phyloP scores from a whole-genome alignment of 2,113 vertebrate genomes.

The Neoarius graeffei region DNA sequence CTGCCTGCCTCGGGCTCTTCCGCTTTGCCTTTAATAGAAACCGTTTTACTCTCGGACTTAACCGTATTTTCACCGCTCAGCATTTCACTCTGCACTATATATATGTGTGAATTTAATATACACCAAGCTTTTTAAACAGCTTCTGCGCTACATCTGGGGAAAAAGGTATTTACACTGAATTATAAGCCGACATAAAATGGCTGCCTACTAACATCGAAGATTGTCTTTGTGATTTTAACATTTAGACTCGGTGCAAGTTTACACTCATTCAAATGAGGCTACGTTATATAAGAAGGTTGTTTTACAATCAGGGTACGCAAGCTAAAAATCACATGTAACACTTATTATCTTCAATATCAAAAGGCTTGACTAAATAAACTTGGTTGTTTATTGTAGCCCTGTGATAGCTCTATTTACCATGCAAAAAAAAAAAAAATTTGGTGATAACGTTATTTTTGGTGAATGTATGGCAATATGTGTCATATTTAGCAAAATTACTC shows the following conservation, averaged over 20 bases:
- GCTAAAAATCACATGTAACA: too few relatives aligned
- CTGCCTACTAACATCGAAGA: slow-evolving; percentile 9
- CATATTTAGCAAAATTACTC: too few relatives aligned
- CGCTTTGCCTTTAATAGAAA: slow-evolving; percentile 36
- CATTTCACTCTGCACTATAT: neutral
- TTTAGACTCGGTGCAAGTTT: neutral
- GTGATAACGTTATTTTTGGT: too few relatives aligned
- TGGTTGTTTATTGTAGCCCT: too few relatives aligned
- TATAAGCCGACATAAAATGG: slow-evolving; percentile 25
- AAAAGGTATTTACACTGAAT: slow-evolving; percentile 24
- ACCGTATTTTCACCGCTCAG: neutral
- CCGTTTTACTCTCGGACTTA: slow-evolving; percentile 26
- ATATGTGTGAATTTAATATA: neutral
- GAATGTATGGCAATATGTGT: too few relatives aligned
- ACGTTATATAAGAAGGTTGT: neutral
- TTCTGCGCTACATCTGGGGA: slow-evolving; percentile 4
- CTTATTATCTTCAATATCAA: too few relatives aligned
- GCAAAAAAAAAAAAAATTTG: too few relatives aligned
- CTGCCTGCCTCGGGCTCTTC: slow-evolving; percentile 29
- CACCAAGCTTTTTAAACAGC: neutral
- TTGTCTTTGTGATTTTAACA: neutral
- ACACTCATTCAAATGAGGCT: neutral
- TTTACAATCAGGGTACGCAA: too few relatives aligned
- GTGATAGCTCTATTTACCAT: too few relatives aligned
- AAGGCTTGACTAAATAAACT: too few relatives aligned